Base-by-base conservation (phyloP, 2,113 vertebrate species). In the Phyllostomus hastatus region DNA sequence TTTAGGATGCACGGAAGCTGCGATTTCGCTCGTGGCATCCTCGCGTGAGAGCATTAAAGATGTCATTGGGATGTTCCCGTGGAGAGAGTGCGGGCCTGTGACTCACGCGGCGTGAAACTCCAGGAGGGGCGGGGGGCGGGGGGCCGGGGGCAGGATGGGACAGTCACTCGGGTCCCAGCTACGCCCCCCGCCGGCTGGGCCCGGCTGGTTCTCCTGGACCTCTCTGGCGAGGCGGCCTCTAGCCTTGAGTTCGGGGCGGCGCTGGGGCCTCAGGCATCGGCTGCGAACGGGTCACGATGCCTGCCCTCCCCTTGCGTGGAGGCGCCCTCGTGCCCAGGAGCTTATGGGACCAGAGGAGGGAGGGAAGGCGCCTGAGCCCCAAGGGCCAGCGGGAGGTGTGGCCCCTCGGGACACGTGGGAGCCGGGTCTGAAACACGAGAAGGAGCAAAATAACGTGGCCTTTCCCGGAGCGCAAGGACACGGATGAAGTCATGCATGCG, bases 11-110 rank as follows among this genome's bases (percentile, higher is more conserved):
- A 89, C 90, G 94, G 90, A 94, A 61, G 90, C 96, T 97, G 87
- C 97, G 85, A 96, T 95, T 96, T 91, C 95, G 94, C 80, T 94
- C 80, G 14, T 81, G 90, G 88, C 88, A 88, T 90, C 96, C 95
- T 86, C 81, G 9, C 41, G 94, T 76, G 96, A 96, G 82, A 90
- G 66, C 92, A 97, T 97, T 98, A 97, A 97, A 98, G 94, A 93
- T 95, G 95, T 93, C 95, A 97, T 96, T 97, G 95, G 96, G 91
- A 96, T 90, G 86, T 97, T 98, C 96, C 96, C 57, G 67, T 1
- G 22, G 91, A 92, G 73, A 95, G 67, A 67, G 46, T 92, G 85
- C 80, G 90, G 95, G 75, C 88, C 85, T 89, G 88, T 95, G 94
- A 94, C 67, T 43, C 57, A 52, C 50, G 64, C 10, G 26, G 88